phyloP scores from a whole-genome alignment of 2,888 invertebrate genomes.

The Pachydiplax longipennis region DNA sequence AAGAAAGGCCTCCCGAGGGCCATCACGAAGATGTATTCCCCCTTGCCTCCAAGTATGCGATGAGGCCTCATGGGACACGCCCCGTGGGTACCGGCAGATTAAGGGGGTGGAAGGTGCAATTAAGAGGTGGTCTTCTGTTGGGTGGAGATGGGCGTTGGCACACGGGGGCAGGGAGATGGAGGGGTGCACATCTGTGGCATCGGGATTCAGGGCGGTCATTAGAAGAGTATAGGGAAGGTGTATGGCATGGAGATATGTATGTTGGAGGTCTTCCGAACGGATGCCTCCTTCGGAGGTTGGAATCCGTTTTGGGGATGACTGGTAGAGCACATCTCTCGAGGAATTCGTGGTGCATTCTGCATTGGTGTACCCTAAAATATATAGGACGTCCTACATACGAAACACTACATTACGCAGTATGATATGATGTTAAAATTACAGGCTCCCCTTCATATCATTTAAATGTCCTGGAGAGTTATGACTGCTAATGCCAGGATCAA shows the following conservation, averaged over 20 bases:
- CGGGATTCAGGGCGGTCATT: neutral
- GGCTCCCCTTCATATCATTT: no score
- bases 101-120: constrained; percentile 16
- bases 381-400: no score
- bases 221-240: neutral
- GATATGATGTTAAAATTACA: no score
- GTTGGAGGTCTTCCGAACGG: neutral
- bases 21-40: constrained; percentile 18
- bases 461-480: no score
- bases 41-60: constrained; percentile 1
- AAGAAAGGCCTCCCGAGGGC: neutral
- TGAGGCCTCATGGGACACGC: neutral
- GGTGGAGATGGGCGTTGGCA: neutral
- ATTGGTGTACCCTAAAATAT: no score
- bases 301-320: no score
- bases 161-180: neutral
- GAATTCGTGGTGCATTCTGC: no score
- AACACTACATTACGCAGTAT: no score
- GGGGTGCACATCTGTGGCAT: neutral
- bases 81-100: neutral
- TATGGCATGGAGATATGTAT: neutral
- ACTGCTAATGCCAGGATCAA: no score
- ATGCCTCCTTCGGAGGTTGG: neutral
- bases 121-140: neutral
- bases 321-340: no score